Evolutionary conservation across 2,888 invertebrate genomes (phyloP), one percentile per base, ranked within the genome.

Genomic region (Agrotis exclamationis): DNA sequence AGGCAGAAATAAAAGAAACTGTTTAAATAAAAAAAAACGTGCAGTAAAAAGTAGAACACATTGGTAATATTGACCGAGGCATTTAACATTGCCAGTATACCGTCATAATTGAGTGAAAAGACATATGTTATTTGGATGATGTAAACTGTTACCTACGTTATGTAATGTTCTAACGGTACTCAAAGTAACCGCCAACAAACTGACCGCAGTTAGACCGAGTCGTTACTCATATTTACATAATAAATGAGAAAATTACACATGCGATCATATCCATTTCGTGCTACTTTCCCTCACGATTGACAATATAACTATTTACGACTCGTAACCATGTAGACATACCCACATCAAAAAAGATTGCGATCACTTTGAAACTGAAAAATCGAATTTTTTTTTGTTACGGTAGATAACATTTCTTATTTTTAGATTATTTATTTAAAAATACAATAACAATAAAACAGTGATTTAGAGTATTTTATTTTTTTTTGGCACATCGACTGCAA

Each of bases 241-340:
- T 74, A 82, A 73, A 71, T 56, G 33, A 56, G 56, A 33, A 56
- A n/a, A n/a, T 78, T 79, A 78, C 84, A 85, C 84, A 82, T 84
- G 72, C 71, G 74, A 86, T 86, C 86, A 86, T 87, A 85, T 85
- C 79, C 82, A 84, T 76, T 82, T 79, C 85, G 90, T 88, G 83
- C 88, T 80, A 90, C 89, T 89, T 90, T 89, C 88, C 80, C 80
- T 65, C 76, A 78, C 79, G 70, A 62, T 57, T 70, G 58, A 65
- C 71, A 70, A 54, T 69, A 54, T 59, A 48, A 47, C 58, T 69
- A 66, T 22, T 66, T 50, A 39, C 39, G 39, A 39, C 9, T 39
- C 9, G 28, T 39, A 11, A 11, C 9, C 11, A 39, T 11, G 39
- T 39, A 11, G 11, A 39, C 39, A 39, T 39, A 9, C n/a, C n/a